Percentiles rank a stretch among this genome's conserved stretches.
phyloP scores from a whole-genome alignment of 1,140 invertebrate species.

The Schlechtendalia chinensis region DNA sequence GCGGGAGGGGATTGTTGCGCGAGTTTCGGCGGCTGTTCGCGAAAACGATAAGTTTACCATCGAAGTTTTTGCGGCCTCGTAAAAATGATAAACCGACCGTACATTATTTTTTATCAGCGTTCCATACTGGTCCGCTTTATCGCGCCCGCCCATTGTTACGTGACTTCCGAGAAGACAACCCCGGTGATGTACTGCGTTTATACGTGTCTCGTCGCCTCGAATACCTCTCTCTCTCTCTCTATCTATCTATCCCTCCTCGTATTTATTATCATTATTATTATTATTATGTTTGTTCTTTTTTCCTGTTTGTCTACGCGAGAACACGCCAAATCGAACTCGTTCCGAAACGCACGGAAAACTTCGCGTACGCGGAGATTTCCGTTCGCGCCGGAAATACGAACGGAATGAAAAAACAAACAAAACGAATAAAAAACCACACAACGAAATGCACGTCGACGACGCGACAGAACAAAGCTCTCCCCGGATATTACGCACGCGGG shows the following conservation, averaged over 20 bases:
- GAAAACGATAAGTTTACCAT: constrained; percentile 38
- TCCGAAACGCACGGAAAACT: constrained; percentile 42
- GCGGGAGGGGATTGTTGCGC: too few relatives aligned
- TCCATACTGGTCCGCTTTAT: constrained; percentile 34
- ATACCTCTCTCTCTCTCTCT: not conserved
- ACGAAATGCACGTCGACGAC: not conserved
- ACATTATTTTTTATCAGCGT: constrained; percentile 47
- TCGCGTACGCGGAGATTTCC: constrained; percentile 24
- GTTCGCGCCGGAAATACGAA: constrained; percentile 6
- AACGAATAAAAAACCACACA: too few relatives aligned
- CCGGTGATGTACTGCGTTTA: constrained; percentile 37
- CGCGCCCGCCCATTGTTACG: constrained; percentile 46
- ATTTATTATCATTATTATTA: too few relatives aligned
- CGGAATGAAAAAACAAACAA: not conserved
- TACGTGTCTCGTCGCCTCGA: constrained; percentile 33
- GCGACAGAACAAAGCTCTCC: not conserved
- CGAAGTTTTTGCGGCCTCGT: constrained; percentile 46
- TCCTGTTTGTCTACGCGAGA: not conserved
- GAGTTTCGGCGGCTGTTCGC: too few relatives aligned
- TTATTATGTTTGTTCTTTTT: too few relatives aligned
- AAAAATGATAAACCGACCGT: constrained; percentile 47
- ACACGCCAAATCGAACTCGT: constrained; percentile 25
- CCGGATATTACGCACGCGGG: constrained; percentile 28
- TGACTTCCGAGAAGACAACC: constrained; percentile 27
- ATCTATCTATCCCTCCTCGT: not conserved